A percentile compares a stretch with the other conserved stretches of the same genome.
Evolutionary conservation across 2,113 vertebrate species (phyloP).

Genomic region (Rhea americana): DNA sequence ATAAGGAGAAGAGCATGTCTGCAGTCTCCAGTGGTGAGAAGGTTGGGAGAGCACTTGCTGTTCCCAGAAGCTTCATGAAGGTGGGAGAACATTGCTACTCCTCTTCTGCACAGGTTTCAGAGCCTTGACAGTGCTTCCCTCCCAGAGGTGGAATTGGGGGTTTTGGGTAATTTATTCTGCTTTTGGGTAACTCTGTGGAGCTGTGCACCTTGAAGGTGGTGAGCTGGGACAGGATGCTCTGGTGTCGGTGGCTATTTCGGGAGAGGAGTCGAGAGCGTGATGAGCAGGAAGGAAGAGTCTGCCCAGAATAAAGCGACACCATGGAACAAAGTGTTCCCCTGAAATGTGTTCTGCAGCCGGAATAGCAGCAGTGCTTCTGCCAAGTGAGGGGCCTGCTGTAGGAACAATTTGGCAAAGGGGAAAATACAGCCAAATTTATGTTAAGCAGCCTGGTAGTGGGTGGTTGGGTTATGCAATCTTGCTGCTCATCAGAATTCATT

Average conservation of each 20-base stretch:
- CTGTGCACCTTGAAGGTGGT: background rate
- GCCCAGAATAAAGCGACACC: background rate
- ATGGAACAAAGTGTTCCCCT: constrained; percentile 50
- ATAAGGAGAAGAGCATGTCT: background rate
- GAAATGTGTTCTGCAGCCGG: background rate
- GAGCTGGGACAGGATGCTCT: background rate
- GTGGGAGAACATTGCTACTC: background rate
- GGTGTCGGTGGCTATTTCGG: rapidly evolving
- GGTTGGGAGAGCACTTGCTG: background rate
- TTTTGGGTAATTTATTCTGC: background rate
- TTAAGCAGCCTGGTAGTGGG: constrained; percentile 46
- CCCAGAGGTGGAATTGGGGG: background rate
- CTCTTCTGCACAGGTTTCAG: background rate
- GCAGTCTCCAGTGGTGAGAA: too few species aligned
- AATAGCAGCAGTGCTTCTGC: background rate
- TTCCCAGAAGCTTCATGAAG: background rate
- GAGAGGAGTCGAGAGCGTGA: background rate
- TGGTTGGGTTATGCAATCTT: background rate
- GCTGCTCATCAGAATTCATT: background rate
- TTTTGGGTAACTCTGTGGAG: background rate
- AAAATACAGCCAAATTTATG: background rate
- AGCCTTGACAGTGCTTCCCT: background rate
- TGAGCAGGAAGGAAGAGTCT: constrained; percentile 11
- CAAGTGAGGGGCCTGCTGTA: constrained; percentile 34
- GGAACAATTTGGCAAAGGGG: constrained; percentile 28